Conservation (phyloP, 2,113 vertebrate genomes). For the Diadophis punctatus region DNA sequence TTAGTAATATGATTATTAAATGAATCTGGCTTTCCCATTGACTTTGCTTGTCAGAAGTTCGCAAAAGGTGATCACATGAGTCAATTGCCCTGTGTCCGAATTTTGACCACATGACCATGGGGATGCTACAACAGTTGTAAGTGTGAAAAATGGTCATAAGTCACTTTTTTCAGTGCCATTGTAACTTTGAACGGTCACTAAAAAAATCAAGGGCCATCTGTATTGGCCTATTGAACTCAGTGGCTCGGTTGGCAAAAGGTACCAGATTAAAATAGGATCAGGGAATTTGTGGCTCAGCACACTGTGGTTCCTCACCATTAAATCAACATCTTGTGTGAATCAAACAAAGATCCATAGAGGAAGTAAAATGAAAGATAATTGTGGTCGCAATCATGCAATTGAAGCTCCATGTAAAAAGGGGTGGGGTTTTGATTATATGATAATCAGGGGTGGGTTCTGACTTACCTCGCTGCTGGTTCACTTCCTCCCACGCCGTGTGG, state of each 20-base stretch:
- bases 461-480: too few species aligned
- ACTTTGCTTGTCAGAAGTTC: too few species aligned
- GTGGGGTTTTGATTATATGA: neutral
- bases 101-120: neutral
- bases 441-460: too few species aligned
- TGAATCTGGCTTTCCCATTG: too few species aligned
- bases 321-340: neutral
- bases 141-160: neutral
- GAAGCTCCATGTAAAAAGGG: neutral
- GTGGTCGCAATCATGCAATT: neutral
- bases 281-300: neutral
- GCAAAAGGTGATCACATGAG: neutral
- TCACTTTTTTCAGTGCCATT: neutral
- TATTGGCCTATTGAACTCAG: neutral
- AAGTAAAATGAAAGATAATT: neutral
- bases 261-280: neutral
- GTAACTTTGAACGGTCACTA: neutral
- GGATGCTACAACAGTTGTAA: neutral
- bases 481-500: too few species aligned
- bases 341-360: neutral
- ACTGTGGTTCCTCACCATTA: neutral
- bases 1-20: too few species aligned
- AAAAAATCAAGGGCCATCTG: neutral
- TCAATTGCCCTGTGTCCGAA: neutral
- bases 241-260: neutral